Conservation (phyloP, 2,888 invertebrate species). For the Ormyrus rosae region DNA sequence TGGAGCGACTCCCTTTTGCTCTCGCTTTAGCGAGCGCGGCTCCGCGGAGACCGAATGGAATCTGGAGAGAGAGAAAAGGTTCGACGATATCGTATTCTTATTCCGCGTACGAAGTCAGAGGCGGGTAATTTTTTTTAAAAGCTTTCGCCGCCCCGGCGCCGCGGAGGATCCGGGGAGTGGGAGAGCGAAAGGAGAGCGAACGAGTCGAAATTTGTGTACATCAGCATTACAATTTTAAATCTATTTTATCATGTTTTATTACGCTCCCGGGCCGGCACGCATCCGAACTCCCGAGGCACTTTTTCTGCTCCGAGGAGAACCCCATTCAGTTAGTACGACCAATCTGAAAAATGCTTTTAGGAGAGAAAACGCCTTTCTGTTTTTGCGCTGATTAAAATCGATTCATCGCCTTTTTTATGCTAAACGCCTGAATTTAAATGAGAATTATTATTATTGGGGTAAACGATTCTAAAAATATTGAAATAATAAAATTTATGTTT, state of each 20-base stretch:
- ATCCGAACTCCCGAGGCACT: neutral
- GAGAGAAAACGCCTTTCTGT: neutral
- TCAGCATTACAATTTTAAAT: constrained; percentile 12
- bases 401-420: neutral
- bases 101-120: too few species aligned
- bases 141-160: too few species aligned
- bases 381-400: neutral
- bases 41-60: neutral
- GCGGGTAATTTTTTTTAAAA: too few species aligned
- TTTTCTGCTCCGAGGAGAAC: neutral
- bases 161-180: neutral
- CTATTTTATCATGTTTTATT: constrained; percentile 1
- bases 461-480: too few species aligned
- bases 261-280: neutral
- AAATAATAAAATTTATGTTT: constrained; percentile 23
- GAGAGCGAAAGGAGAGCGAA: neutral
- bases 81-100: too few species aligned
- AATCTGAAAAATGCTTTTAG: neutral
- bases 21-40: too few species aligned
- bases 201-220: neutral
- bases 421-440: neutral
- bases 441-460: neutral
- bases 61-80: neutral
- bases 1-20: too few species aligned
- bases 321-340: neutral